These are phyloP conservation scores for Avahi laniger DNA, from an alignment of 2,797 vertebrate species.

Conservation along the genomic window DNA sequence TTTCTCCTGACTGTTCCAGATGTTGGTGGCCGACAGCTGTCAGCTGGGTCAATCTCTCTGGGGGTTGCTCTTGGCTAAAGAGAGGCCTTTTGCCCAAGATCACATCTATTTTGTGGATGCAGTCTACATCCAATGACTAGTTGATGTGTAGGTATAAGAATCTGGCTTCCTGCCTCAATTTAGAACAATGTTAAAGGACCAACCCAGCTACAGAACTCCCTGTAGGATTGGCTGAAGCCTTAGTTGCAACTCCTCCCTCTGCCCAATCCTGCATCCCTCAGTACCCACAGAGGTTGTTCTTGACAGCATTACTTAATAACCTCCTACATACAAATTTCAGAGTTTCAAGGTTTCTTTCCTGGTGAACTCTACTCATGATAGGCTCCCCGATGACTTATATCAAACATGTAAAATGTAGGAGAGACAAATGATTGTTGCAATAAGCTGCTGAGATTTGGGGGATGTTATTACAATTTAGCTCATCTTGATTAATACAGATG, in stretches of 20 bases:
- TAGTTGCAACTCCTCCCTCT: neutral
- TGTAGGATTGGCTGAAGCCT: neutral
- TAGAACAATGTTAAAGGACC: neutral
- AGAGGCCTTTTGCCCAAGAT: neutral
- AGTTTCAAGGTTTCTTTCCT: neutral
- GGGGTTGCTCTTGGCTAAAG: neutral
- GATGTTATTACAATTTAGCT: neutral
- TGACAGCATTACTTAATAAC: neutral
- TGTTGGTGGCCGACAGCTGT: neutral
- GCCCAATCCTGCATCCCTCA: neutral
- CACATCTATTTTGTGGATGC: neutral
- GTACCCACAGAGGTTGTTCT: neutral
- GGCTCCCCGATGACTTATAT: neutral
- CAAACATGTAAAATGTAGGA: neutral
- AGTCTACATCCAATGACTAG: neutral
- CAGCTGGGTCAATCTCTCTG: neutral
- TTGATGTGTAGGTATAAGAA: neutral
- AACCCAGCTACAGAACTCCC: neutral
- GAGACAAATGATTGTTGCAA: conserved; percentile 5
- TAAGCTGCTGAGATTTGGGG: neutral
- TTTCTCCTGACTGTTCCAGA: neutral
- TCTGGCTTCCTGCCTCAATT: neutral
- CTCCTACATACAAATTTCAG: neutral
- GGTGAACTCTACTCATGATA: neutral
- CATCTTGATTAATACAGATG: neutral